Conservation (phyloP, 2,113 vertebrate genomes). For the Megatriorchis doriae region DNA sequence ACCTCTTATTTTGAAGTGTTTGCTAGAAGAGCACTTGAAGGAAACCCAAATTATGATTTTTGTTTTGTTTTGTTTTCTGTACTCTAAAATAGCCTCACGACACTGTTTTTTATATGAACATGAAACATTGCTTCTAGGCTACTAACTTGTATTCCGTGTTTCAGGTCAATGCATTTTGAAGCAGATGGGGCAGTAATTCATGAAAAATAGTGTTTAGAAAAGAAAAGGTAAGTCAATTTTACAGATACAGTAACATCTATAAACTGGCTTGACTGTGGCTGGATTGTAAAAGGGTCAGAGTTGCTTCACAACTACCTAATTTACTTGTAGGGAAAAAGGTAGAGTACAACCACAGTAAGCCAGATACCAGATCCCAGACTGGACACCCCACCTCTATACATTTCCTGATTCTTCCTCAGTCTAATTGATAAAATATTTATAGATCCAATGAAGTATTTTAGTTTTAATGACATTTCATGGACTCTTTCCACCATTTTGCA, state of each 20-base stretch:
- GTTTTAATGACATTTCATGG: not conserved
- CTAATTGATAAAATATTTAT: not conserved
- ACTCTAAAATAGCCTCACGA: not conserved
- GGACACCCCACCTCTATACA: not conserved
- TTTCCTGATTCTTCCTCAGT: not conserved
- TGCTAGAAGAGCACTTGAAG: constrained; percentile 9
- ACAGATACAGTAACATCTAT: not conserved
- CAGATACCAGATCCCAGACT: not conserved
- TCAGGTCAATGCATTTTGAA: constrained; percentile 59
- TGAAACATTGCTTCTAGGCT: constrained; percentile 31
- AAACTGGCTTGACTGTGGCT: not conserved
- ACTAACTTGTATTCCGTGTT: not conserved
- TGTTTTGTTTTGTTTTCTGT: not conserved
- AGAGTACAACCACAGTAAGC: not conserved
- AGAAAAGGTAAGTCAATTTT: constrained; percentile 28
- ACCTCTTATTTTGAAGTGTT: constrained; percentile 22
- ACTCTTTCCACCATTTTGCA: not conserved
- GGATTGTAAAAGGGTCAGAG: not conserved
- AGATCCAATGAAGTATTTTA: not conserved
- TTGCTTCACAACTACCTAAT: not conserved
- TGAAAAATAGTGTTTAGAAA: constrained; percentile 43
- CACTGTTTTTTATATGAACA: not conserved
- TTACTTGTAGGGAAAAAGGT: not conserved
- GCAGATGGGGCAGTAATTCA: constrained; percentile 58
- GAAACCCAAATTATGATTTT: not conserved